Conservation (phyloP, 2,113 vertebrate genomes). For the Athene cunicularia region DNA sequence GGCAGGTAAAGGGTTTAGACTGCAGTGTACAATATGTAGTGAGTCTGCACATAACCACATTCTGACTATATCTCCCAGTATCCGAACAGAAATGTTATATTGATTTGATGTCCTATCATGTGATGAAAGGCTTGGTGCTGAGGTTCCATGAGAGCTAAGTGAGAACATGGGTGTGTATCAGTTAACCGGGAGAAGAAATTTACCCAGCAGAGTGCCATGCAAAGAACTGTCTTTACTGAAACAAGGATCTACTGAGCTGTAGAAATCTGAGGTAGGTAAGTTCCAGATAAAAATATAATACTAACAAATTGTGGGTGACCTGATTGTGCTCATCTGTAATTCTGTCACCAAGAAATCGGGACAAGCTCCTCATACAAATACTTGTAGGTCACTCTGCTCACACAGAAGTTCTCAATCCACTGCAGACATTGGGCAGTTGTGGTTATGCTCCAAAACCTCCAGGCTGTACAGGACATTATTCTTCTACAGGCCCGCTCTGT, state of each 20-base stretch:
- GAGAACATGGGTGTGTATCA: neutral
- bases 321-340: neutral
- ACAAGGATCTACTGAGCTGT: neutral
- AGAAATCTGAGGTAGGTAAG: neutral
- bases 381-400: neutral
- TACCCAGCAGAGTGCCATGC: neutral
- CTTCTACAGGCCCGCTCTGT: neutral
- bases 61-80: neutral
- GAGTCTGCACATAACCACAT: fast-evolving
- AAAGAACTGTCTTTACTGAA: neutral
- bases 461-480: neutral
- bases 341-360: neutral
- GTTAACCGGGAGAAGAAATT: neutral
- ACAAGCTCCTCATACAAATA: neutral
- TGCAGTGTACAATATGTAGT: neutral
- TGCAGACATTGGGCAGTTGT: neutral
- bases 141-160: neutral
- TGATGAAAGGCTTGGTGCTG: neutral
- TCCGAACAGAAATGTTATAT: neutral
- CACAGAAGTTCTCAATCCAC: neutral
- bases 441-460: neutral
- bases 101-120: neutral
- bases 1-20: neutral
- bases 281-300: neutral
- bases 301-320: neutral